phyloP scores from a whole-genome alignment of 1,140 invertebrate species.

The Bombus impatiens region DNA sequence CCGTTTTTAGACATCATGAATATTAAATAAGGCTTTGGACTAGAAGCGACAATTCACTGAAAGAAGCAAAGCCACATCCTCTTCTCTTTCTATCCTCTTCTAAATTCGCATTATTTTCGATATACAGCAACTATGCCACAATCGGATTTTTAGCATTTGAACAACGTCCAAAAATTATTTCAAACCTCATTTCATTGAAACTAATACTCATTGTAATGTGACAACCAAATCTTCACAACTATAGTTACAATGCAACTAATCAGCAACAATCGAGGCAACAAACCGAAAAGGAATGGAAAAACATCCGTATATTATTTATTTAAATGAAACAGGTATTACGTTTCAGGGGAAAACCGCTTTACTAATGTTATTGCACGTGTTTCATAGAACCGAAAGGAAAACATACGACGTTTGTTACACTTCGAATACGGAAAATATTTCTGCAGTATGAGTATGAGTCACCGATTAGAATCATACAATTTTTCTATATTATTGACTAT shows the following conservation, averaged over 20 bases:
- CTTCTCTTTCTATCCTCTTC: not conserved
- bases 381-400: slow-evolving; percentile 13
- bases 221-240: no score
- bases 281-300: not conserved
- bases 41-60: not conserved
- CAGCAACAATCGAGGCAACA: not conserved
- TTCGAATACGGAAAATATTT: not conserved
- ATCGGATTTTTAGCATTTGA: slow-evolving; percentile 27
- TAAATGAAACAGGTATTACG: not conserved
- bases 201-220: not conserved
- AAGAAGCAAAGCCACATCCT: not conserved
- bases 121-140: not conserved
- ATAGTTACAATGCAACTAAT: not conserved
- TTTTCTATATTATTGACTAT: not conserved
- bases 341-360: not conserved
- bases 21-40: not conserved
- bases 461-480: not conserved
- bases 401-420: not conserved
- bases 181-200: slow-evolving; percentile 1
- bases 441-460: slow-evolving; percentile 1
- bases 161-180: slow-evolving; percentile 28
- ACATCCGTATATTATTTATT: not conserved
- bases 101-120: not conserved
- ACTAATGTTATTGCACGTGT: not conserved
- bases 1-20: not conserved